Conservation (phyloP, 2,113 vertebrate species). For the Guaruba guarouba region DNA sequence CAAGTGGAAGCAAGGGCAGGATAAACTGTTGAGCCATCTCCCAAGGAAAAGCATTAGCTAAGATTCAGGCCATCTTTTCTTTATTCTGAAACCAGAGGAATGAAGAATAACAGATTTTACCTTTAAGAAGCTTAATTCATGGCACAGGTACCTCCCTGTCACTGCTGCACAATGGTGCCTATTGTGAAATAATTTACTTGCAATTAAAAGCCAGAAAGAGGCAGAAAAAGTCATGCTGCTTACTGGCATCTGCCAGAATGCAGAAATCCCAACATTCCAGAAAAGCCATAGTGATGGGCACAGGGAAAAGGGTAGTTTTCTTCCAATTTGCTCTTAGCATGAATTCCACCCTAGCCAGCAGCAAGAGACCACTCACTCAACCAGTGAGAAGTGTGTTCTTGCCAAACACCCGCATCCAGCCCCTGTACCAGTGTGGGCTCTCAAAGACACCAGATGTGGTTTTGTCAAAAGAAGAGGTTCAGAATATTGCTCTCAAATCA, state of each 20-base stretch:
- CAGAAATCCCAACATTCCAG: too few species aligned
- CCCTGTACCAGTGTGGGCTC: fast-evolving
- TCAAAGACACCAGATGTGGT: background rate
- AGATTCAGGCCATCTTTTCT: background rate
- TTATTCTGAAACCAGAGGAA: background rate
- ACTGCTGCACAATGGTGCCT: background rate
- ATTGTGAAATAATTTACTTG: too few species aligned
- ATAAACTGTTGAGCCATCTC: background rate
- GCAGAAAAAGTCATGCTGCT: background rate
- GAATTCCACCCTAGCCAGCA: fast-evolving
- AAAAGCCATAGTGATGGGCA: background rate
- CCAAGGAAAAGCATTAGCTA: background rate
- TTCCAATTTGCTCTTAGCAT: background rate
- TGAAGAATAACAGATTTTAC: background rate
- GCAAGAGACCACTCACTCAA: fast-evolving
- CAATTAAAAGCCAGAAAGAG: background rate
- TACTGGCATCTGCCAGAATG: background rate
- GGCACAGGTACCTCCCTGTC: background rate
- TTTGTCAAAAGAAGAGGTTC: background rate
- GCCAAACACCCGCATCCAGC: background rate
- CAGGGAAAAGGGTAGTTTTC: background rate
- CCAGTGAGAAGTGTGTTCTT: fast-evolving
- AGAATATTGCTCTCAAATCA: background rate
- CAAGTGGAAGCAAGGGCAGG: background rate
- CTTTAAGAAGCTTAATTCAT: background rate